These are phyloP conservation scores for Neodiprion fabricii DNA, from an alignment of 1,140 invertebrate species.

Conservation along the genomic window DNA sequence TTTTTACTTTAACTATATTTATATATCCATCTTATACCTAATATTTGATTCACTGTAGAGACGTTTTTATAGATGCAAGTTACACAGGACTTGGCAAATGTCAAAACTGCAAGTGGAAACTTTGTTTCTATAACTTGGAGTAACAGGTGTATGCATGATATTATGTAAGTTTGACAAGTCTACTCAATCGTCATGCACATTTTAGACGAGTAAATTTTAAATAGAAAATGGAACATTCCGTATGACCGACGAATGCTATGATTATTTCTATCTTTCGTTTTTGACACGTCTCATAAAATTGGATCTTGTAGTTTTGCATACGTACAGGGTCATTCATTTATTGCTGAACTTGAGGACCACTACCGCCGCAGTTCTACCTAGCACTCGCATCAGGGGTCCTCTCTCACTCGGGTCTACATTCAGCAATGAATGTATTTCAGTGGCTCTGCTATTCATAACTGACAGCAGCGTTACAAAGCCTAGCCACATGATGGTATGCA, in stretches of 20 bases:
- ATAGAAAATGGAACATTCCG: slow-evolving; percentile 1
- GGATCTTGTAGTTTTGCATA: too few species aligned
- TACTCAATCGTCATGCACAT: neutral
- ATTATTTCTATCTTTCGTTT: neutral
- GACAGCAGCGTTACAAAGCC: too few species aligned
- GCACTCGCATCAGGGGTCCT: too few species aligned
- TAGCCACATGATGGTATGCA: neutral
- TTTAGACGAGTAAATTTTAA: neutral
- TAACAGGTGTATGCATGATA: neutral
- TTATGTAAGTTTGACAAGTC: neutral
- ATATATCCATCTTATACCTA: neutral
- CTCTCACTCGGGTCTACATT: too few species aligned
- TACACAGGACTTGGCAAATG: neutral
- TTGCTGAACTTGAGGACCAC: too few species aligned
- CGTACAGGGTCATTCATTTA: too few species aligned
- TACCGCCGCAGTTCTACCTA: too few species aligned
- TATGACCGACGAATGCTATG: neutral
- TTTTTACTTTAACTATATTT: slow-evolving; percentile 4
- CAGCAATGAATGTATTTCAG: too few species aligned
- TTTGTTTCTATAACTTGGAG: too few species aligned
- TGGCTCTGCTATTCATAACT: too few species aligned
- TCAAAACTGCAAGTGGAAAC: neutral
- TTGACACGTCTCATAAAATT: neutral
- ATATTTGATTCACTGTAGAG: slow-evolving; percentile 1
- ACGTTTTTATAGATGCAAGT: neutral